Evolutionary conservation across 2,888 invertebrate species (phyloP).

Genomic region (Serripes groenlandicus): DNA sequence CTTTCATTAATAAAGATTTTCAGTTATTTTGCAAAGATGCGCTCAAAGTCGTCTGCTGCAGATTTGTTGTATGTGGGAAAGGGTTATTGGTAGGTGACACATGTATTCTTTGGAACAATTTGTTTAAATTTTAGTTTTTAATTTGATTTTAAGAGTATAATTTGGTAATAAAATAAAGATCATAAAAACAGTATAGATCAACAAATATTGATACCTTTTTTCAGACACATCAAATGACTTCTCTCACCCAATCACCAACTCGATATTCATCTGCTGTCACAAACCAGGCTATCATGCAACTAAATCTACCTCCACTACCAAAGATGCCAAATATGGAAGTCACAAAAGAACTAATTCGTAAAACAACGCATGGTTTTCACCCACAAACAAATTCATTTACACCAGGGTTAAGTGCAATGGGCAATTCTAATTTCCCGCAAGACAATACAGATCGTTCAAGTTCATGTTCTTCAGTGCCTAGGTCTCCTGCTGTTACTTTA

Average conservation of each 20-base stretch:
- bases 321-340: conserved; percentile 35
- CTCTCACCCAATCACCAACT: neutral
- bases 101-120: no score
- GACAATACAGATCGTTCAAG: neutral
- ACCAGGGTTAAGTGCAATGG: neutral
- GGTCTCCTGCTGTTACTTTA: neutral
- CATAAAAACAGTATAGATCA: no score
- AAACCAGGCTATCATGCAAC: neutral
- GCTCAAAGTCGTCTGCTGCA: no score
- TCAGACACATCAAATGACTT: neutral
- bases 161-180: no score
- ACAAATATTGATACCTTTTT: no score
- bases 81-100: no score
- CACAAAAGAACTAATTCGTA: conserved; percentile 79
- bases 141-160: no score
- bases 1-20: no score
- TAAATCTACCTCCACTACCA: conserved; percentile 51
- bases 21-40: no score
- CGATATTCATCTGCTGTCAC: neutral
- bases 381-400: neutral
- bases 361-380: neutral
- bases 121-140: no score
- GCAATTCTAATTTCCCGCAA: neutral
- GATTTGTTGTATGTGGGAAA: no score
- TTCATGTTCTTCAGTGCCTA: no score